Evolutionary conservation across 2,797 vertebrate species (phyloP).

Genomic region (Peromyscus eremicus): DNA sequence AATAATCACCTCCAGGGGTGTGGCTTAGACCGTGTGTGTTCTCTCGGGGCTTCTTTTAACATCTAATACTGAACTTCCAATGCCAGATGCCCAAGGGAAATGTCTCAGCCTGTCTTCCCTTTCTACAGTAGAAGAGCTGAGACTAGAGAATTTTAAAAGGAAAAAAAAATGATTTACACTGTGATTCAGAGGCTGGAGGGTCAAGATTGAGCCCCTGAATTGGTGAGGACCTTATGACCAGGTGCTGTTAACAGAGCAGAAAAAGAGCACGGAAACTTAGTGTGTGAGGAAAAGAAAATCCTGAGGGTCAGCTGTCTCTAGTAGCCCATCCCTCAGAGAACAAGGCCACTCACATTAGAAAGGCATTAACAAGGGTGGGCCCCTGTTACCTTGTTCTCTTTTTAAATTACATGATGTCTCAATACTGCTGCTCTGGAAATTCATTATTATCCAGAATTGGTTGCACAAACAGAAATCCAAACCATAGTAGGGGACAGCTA

Average conservation of each 20-base stretch:
- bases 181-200: background rate
- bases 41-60: conserved; percentile 45
- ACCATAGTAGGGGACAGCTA: background rate
- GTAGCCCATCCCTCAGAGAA: background rate
- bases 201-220: background rate
- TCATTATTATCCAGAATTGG: background rate
- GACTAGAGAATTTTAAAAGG: background rate
- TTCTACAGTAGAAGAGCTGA: background rate
- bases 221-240: background rate
- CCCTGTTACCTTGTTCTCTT: too few species aligned
- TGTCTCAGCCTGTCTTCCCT: background rate
- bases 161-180: background rate
- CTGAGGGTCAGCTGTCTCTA: background rate
- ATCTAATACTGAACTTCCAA: background rate
- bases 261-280: background rate
- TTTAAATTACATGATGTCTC: background rate
- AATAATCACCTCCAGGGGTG: conserved; percentile 50
- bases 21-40: background rate
- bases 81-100: background rate
- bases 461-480: background rate
- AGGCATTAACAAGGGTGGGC: background rate
- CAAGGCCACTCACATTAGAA: background rate
- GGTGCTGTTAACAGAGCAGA: background rate
- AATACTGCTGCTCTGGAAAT: background rate
- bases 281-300: background rate